A percentile compares a stretch with the other conserved stretches of the same genome.
These are phyloP conservation scores for Phalacrocorax carbo DNA, from an alignment of 2,113 vertebrate species.

Conservation along the genomic window DNA sequence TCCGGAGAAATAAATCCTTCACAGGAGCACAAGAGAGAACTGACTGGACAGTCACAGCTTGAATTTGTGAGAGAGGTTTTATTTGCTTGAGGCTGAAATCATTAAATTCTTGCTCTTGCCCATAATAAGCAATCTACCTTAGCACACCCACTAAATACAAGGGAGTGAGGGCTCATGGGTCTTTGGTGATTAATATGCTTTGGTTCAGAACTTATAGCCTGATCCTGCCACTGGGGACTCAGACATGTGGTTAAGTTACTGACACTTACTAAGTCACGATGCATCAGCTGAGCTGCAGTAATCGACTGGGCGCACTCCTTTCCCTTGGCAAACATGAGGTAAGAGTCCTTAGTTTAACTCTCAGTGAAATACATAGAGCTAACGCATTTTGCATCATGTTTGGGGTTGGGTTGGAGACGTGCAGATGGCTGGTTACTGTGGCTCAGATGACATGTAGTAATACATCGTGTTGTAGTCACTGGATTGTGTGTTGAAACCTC, in stretches of 20 bases:
- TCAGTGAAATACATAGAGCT: neutral
- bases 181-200: conserved; percentile 57
- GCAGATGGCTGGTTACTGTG: conserved; percentile 6
- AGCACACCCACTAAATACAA: neutral
- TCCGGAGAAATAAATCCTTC: conserved; percentile 21
- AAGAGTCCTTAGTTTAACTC: conserved; percentile 26
- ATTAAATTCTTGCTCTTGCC: neutral
- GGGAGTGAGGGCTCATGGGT: neutral
- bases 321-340: conserved; percentile 24
- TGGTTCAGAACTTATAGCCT: conserved; percentile 47
- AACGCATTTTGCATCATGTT: neutral
- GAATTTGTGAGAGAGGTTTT: neutral
- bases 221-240: conserved; percentile 43
- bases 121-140: neutral
- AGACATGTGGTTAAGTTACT: conserved; percentile 46
- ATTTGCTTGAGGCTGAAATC: conserved; percentile 6
- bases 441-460: neutral
- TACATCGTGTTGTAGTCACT: neutral
- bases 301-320: neutral
- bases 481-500: neutral
- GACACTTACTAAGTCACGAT: conserved; percentile 28
- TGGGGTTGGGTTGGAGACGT: neutral
- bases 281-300: conserved; percentile 57
- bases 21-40: neutral
- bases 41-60: neutral